These are phyloP conservation scores for Steromphala cineraria DNA, from an alignment of 2,888 invertebrate species.

Conservation along the genomic window DNA sequence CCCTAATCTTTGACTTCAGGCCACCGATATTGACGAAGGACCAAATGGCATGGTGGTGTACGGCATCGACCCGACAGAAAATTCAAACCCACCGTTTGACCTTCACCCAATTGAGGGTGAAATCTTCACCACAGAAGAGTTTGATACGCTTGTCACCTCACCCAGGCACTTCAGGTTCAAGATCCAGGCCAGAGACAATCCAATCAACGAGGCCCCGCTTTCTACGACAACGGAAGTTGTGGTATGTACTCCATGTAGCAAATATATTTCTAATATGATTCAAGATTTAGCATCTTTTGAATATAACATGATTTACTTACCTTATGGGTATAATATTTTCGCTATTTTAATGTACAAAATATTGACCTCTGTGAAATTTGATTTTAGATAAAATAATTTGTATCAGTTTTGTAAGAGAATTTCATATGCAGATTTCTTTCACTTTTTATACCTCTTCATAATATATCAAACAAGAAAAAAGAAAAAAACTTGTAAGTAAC, in stretches of 20 bases:
- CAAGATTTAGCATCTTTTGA: no score
- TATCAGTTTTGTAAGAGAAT: no score
- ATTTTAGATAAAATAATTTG: no score
- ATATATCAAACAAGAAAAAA: no score
- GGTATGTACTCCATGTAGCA: constrained; percentile 38
- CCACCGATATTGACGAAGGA: constrained; percentile 90
- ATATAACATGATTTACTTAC: no score
- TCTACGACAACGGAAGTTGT: constrained; percentile 44
- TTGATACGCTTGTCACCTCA: constrained; percentile 16
- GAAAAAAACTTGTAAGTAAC: no score
- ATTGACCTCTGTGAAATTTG: no score
- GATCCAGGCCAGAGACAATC: constrained; percentile 52
- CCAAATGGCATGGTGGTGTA: constrained; percentile 88
- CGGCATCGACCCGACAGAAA: constrained; percentile 62
- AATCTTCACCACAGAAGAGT: constrained; percentile 40
- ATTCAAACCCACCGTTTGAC: constrained; percentile 80
- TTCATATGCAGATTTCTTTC: no score
- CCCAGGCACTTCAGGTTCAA: constrained; percentile 42
- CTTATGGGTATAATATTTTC: no score
- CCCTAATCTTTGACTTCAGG: constrained; percentile 76
- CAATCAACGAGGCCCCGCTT: constrained; percentile 32
- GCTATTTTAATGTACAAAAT: no score
- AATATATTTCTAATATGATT: neutral
- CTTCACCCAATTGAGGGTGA: constrained; percentile 32
- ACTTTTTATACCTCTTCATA: no score